Conservation (phyloP, 2,888 invertebrate species). For the Stenichneumon culpator region DNA sequence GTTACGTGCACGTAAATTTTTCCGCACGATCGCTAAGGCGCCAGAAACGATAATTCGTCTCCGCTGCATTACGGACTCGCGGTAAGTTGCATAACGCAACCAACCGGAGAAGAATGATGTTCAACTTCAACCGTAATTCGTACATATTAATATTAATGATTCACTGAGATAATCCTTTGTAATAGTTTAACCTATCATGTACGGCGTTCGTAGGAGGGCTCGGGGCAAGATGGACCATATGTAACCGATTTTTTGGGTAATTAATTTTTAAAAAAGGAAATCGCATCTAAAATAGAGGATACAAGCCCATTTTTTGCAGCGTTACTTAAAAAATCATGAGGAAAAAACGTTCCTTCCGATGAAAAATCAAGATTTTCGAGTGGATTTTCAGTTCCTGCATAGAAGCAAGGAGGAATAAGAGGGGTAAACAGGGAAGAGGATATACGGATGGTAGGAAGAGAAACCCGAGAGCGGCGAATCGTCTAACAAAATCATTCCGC, state of each 20-base stretch:
- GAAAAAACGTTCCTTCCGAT: neutral
- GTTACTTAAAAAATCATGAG: too few relatives aligned
- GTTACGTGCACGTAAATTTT: slow-evolving; percentile 5
- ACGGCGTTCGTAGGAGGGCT: neutral
- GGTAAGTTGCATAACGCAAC: neutral
- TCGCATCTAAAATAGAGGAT: too few relatives aligned
- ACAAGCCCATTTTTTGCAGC: too few relatives aligned
- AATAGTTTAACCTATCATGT: neutral
- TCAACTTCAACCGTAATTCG: neutral
- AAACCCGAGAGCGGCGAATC: slow-evolving; percentile 54
- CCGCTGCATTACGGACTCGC: neutral
- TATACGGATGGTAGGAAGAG: slow-evolving; percentile 25
- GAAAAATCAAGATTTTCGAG: neutral
- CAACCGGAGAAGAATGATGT: neutral
- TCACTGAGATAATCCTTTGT: neutral
- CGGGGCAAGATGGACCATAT: neutral
- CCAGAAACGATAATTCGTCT: neutral
- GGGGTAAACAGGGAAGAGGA: neutral
- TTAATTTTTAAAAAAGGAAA: too few relatives aligned
- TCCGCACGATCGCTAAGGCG: neutral
- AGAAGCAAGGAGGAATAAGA: neutral
- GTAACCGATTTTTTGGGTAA: neutral
- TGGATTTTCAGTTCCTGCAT: neutral
- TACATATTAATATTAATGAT: neutral
- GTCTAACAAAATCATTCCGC: slow-evolving; percentile 63